Evolutionary conservation across 2,113 vertebrate species (phyloP), one percentile per base, ranked within the genome.

Genomic region (Monarcha castaneiventris): DNA sequence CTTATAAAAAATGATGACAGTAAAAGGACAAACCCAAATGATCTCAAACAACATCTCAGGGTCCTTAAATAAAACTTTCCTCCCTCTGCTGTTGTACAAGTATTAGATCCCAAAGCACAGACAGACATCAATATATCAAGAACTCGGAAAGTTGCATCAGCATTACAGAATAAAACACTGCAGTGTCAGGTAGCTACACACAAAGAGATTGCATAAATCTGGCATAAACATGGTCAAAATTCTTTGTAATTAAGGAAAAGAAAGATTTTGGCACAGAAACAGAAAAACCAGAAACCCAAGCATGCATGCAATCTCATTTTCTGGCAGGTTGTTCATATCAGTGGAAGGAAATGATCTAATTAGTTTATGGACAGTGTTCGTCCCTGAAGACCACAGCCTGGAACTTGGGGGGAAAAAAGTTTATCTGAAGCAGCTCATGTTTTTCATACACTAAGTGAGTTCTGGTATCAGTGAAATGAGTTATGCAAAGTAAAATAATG

Each of bases 291-390:
- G 92, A 77, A 94, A 94, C 55, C 16, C 43, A 90, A 88, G 87
- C 27, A 49, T 39, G 48, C 56, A 18, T 71, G 44, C 72, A 84
- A 59, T 67, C 48, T 93, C 58, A 54, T 88, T 91, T 93, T 95
- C 64, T 93, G 86, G 7, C 63, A 87, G 87, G 59, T 72, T 86
- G 26, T 89, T 94, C 0, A 0, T 89, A 84, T 87, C 89, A 84
- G 54, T 76, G 56, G 63, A 95, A 93, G 55, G 87, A 96, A 95
- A 80, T 92, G 46, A 92, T 97, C 59, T 84, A 77, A 95, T 90
- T 96, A 93, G 35, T 71, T 84, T 84, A 74, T 90, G 82, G 90
- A 67, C 61, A 77, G 27, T 27, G 25, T 85, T 73, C 72, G 59
- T 91, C 84, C 78, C 94, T 63, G 49, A 87, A 87, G 94, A 95